These are phyloP conservation scores for Lithobates sylvaticus DNA, from an alignment of 2,797 vertebrate genomes.

Conservation along the genomic window DNA sequence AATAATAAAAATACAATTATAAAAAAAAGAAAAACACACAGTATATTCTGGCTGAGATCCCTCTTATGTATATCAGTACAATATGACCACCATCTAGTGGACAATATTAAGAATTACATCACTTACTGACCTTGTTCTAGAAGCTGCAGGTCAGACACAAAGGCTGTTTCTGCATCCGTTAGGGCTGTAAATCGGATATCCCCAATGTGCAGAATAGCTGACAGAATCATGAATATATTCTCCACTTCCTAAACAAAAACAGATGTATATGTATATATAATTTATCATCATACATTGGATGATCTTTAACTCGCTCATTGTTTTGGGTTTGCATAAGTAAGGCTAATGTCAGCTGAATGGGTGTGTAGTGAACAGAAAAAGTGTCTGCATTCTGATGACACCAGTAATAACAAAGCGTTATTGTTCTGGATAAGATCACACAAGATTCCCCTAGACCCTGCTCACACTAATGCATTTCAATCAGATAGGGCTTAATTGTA, in stretches of 20 bases:
- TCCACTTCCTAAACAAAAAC: slow-evolving; percentile 85
- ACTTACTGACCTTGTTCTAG: slow-evolving; percentile 90
- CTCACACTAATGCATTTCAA: too few relatives aligned
- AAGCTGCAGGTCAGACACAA: slow-evolving; percentile 88
- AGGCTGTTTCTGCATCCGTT: slow-evolving; percentile 83
- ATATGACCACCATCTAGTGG: slow-evolving; percentile 67
- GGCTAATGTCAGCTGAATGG: too few relatives aligned
- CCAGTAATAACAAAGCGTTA: too few relatives aligned
- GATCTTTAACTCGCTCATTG: not conserved
- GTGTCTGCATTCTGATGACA: too few relatives aligned
- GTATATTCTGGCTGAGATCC: not conserved
- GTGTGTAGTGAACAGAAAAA: too few relatives aligned
- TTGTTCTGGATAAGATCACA: too few relatives aligned
- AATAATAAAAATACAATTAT: too few relatives aligned
- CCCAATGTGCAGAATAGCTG: slow-evolving; percentile 88
- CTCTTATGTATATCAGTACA: not conserved
- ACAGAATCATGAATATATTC: slow-evolving; percentile 88
- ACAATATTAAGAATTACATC: fast-evolving
- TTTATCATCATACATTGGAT: not conserved
- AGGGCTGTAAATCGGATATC: slow-evolving; percentile 85
- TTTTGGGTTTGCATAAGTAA: too few relatives aligned
- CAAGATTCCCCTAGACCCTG: too few relatives aligned
- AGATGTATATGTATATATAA: not conserved
- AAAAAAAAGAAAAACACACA: too few relatives aligned
- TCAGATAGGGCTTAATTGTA: too few relatives aligned